Conservation (phyloP, 2,113 vertebrate genomes). For the Equus przewalskii region DNA sequence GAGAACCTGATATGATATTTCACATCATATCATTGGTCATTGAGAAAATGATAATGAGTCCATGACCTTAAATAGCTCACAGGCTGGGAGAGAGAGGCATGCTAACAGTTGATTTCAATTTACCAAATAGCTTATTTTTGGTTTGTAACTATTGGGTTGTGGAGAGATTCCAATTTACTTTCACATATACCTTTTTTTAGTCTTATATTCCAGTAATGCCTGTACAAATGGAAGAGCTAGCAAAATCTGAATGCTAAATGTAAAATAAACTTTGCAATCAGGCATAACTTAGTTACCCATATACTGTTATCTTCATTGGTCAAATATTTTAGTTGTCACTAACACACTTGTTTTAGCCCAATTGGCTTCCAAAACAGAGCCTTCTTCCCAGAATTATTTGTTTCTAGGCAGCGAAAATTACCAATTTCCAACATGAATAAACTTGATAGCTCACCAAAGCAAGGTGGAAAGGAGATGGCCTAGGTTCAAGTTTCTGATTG, state of each 20-base stretch:
- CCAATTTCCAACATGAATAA: not conserved
- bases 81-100: not conserved
- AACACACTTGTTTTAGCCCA: not conserved
- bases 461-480: not conserved
- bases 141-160: not conserved
- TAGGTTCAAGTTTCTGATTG: not conserved
- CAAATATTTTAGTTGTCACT: not conserved
- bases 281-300: not conserved
- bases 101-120: not conserved
- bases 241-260: not conserved
- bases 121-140: not conserved
- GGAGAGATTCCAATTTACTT: not conserved
- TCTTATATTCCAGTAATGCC: not conserved
- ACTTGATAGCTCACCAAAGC: not conserved
- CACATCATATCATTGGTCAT: not conserved
- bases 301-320: not conserved
- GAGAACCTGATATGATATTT: not conserved
- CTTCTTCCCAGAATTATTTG: not conserved
- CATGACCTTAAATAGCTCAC: not conserved
- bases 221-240: not conserved
- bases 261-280: not conserved
- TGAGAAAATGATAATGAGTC: not conserved
- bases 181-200: not conserved
- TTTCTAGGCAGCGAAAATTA: constrained; percentile 12
- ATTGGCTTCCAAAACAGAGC: not conserved